Evolutionary conservation across 2,888 invertebrate genomes (phyloP).

Genomic region (Ceriagrion tenellum): DNA sequence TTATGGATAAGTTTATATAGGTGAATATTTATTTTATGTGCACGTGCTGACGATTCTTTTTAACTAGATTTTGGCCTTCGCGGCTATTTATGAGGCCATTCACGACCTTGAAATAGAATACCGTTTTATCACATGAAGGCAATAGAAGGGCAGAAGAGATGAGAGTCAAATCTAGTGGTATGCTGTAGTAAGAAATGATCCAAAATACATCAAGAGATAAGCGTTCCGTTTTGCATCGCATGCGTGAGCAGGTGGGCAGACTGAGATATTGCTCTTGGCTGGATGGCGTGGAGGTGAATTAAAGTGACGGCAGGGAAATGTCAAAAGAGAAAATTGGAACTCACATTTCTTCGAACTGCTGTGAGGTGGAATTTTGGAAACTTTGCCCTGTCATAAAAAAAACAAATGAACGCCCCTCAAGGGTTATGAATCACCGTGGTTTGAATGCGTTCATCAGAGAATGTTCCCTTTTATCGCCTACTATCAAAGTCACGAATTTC

Average conservation of each 20-base stretch:
- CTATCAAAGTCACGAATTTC: slow-evolving; percentile 22
- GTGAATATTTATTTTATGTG: too few relatives aligned
- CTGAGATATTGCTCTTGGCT: neutral
- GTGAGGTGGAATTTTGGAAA: neutral
- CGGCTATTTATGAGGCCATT: too few relatives aligned
- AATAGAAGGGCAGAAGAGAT: neutral
- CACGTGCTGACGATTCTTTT: too few relatives aligned
- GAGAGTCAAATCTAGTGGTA: neutral
- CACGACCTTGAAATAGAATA: neutral
- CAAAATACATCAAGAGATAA: slow-evolving; percentile 31
- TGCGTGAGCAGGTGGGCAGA: neutral
- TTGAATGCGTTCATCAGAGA: neutral
- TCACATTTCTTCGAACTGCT: neutral
- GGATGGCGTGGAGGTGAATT: neutral
- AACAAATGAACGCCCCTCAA: neutral
- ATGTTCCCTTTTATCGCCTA: slow-evolving; percentile 24
- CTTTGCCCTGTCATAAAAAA: neutral
- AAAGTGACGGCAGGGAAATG: neutral
- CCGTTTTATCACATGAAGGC: too few relatives aligned
- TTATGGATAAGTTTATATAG: too few relatives aligned
- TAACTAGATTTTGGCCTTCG: too few relatives aligned
- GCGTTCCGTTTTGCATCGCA: slow-evolving; percentile 37
- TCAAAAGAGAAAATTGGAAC: neutral
- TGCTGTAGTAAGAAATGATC: neutral
- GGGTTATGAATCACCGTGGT: slow-evolving; percentile 19